Conservation (phyloP, 2,113 vertebrate genomes). For the Epinephelus lanceolatus region DNA sequence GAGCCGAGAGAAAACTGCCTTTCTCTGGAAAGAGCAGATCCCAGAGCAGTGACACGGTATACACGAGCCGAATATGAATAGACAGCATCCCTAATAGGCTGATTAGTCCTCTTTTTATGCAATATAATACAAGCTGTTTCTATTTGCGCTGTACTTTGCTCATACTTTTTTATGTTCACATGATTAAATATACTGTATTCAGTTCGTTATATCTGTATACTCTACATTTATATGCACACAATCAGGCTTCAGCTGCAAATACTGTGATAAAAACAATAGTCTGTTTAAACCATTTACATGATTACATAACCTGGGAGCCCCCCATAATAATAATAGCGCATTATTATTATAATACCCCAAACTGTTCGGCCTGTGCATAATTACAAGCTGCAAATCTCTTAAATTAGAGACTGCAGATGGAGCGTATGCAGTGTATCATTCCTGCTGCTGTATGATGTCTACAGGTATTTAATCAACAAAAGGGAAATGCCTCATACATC, state of each 20-base stretch:
- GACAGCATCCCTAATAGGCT: conserved; percentile 21
- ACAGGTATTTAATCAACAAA: conserved; percentile 60
- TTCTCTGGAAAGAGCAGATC: conserved; percentile 17
- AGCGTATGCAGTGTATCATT: conserved; percentile 9
- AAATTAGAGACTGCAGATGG: conserved; percentile 28
- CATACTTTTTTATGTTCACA: conserved; percentile 6
- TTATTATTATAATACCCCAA: conserved; percentile 35
- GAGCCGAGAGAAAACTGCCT: conserved; percentile 27
- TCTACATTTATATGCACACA: conserved; percentile 26
- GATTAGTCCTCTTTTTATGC: conserved; percentile 34
- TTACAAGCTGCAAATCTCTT: conserved; percentile 36
- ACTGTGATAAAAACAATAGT: conserved; percentile 40
- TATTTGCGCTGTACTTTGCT: background rate
- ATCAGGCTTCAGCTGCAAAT: conserved; percentile 26
- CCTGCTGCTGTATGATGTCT: conserved; percentile 13
- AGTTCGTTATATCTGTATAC: background rate
- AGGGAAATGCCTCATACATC: conserved; percentile 36
- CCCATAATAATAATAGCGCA: conserved; percentile 29
- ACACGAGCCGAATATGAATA: conserved; percentile 39
- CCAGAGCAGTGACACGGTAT: conserved; percentile 29
- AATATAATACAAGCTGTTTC: background rate
- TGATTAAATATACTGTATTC: conserved; percentile 34
- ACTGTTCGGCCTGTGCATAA: conserved; percentile 45
- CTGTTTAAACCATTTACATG: conserved; percentile 33
- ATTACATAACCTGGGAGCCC: conserved; percentile 42